Evolutionary conservation across 2,888 invertebrate species (phyloP), one percentile per base, ranked within the genome.

Genomic region (Phaonia tiefii): DNA sequence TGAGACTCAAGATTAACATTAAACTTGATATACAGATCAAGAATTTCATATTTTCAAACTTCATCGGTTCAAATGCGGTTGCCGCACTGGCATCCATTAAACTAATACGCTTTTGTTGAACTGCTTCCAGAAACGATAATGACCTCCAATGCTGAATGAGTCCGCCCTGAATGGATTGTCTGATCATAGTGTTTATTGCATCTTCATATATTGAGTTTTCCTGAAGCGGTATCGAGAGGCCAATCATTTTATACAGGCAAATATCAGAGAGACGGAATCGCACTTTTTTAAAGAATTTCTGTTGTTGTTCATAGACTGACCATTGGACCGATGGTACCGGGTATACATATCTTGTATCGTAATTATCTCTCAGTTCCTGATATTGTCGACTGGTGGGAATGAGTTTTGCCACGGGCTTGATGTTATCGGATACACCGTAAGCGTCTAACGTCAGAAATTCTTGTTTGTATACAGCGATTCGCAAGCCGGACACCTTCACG

Each of bases 211-310:
- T 51, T 13, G 83, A 83, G 66, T 83, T 84, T 11, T 60, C 75
- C n/a, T 77, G 70, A 11, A 84, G 49, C 1, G 84, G 69, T 20
- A 85, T 70, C 5, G 51, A 13, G 3, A 74, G 54, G 1, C 74
- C 75, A n/a, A 75, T 20, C 17, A 58, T 31, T 17, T 75, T 51
- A 7, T 78, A 4, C 2, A 85, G 17, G 26, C 85, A 85, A 46
- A 84, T 66, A 8, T 31, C 8, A 3, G 31, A 31, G 4, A 31
- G 31, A 5, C 31, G 85, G 63, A 83, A 85, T 8, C 79, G 13
- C 2, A 82, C 81, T 8, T 66, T 76, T 4, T 77, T 39, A 42
- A 84, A 83, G 7, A 76, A 65, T 25, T 79, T 82, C 51, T 85
- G 85, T 26, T 65, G 65, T 25, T 65, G 22, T 25, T 65, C 65